A percentile compares a stretch with the other conserved stretches of the same genome.
Evolutionary conservation across 2,797 vertebrate genomes (phyloP).

Genomic region (Cynodonichthys magdalenae): DNA sequence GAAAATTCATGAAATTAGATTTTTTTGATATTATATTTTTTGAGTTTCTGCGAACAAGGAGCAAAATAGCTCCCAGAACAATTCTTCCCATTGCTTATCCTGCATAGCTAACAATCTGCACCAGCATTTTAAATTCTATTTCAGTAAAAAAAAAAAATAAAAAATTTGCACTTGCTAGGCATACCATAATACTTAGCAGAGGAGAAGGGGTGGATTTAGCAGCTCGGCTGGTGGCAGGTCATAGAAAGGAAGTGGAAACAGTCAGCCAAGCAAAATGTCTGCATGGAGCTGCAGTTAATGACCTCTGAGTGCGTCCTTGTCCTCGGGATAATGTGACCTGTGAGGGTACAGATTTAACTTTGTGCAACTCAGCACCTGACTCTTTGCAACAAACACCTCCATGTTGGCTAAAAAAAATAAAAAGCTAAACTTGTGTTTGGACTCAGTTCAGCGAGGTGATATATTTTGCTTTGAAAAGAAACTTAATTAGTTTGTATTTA

Average conservation of each 20-base stretch:
- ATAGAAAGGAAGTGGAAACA: slow-evolving; percentile 29
- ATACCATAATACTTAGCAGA: slow-evolving; percentile 44
- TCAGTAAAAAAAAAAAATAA: slow-evolving; percentile 16
- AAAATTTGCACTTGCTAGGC: slow-evolving; percentile 49
- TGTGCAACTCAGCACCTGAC: slow-evolving; percentile 58
- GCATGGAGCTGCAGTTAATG: slow-evolving; percentile 45
- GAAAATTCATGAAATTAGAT: too few relatives aligned
- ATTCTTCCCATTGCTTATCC: too few relatives aligned
- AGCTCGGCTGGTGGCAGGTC: slow-evolving; percentile 44
- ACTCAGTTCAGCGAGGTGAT: not conserved
- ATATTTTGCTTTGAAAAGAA: not conserved
- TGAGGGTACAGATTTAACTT: slow-evolving; percentile 56
- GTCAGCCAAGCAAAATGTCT: slow-evolving; percentile 48
- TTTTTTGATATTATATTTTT: too few relatives aligned
- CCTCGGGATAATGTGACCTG: slow-evolving; percentile 60
- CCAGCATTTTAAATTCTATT: slow-evolving; percentile 39
- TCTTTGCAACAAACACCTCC: slow-evolving; percentile 44
- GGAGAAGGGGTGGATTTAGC: slow-evolving; percentile 57
- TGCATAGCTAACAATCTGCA: too few relatives aligned
- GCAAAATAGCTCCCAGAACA: too few relatives aligned
- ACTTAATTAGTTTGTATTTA: too few relatives aligned
- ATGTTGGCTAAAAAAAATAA: slow-evolving; percentile 17
- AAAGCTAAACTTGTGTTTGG: slow-evolving; percentile 3
- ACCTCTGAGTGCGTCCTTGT: slow-evolving; percentile 66
- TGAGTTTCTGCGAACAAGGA: too few relatives aligned